A percentile compares a stretch with the other conserved stretches of the same genome.
Conservation (phyloP, 1,140 invertebrate species). For the Platyscapa corneri region DNA sequence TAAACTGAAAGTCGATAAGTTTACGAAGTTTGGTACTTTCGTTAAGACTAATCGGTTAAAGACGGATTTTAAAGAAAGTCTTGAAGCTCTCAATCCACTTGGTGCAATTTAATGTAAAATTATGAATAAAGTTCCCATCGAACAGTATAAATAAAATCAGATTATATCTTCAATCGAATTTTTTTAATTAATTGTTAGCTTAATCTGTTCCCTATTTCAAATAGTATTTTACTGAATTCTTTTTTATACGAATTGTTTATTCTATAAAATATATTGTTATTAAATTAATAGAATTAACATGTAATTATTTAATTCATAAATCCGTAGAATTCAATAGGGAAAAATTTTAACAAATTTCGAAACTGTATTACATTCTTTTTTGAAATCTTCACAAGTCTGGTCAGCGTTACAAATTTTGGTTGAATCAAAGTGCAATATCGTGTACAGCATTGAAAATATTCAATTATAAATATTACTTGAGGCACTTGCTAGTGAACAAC, state of each 20-base stretch:
- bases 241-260: background rate
- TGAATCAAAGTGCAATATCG: background rate
- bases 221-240: background rate
- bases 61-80: constrained; percentile 27
- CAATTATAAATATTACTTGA: constrained; percentile 3
- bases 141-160: background rate
- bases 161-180: background rate
- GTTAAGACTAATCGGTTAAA: constrained; percentile 34
- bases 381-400: background rate
- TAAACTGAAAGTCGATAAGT: constrained; percentile 27
- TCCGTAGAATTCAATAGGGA: background rate
- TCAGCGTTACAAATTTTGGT: background rate
- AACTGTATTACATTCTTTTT: background rate
- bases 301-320: background rate
- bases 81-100: background rate
- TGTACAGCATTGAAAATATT: background rate
- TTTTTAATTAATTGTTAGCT: too few relatives aligned
- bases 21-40: constrained; percentile 26
- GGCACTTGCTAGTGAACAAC: background rate
- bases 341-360: background rate
- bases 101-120: constrained; percentile 28
- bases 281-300: background rate
- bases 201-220: background rate
- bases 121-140: constrained; percentile 25
- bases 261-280: too few relatives aligned